Evolutionary conservation across 2,888 invertebrate genomes (phyloP), one percentile per base, ranked within the genome.

Genomic region (Temnothorax ravouxi): DNA sequence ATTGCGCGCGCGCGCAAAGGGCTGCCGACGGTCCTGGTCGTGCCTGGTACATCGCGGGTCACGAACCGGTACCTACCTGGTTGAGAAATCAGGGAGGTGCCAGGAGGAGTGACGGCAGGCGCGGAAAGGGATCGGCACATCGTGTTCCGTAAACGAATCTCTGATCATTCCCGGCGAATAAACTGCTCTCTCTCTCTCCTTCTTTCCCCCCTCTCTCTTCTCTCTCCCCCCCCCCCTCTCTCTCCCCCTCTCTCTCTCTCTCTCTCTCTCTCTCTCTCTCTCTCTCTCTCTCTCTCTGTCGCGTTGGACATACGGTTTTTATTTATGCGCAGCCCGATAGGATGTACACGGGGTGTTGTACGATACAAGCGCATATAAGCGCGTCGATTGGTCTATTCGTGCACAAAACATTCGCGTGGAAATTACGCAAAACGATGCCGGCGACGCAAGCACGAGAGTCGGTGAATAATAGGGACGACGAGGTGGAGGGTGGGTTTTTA

Each of bases 131-230:
- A 76, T 18, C 74, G 52, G 67, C 86, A 85, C 76, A 71, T 91
- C 84, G 88, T 88, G 91, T 91, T 91, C 88, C 84, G 67, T 86
- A 89, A 93, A 92, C 92, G 90, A 88, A 89, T 86, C 90, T 88
- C 72, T 87, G 88, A 90, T 91, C 89, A 81, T 88, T 85, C 84
- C 86, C 89, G 83, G 86, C 88, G 90, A 91, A 92, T 91, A 91
- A 92, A 91, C 84, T 80, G 89, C 85, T 86, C 83, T 59, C 82
- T 59, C 82, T 59, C 83, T 83, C 56, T 66, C 82, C 54, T 81
- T 83, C 56, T 69, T 25, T 25, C 1, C 25, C 25, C 1, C 25
- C 25, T 25, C 25, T 25, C 25, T 25, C 25, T 25, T 1, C 25
- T 25, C 25, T 25, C 25, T 25, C 25, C 1, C 25, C 25, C 25